A percentile compares a stretch with the other conserved stretches of the same genome.
Evolutionary conservation across 2,797 vertebrate genomes (phyloP).

Genomic region (Holocentrus rufus): DNA sequence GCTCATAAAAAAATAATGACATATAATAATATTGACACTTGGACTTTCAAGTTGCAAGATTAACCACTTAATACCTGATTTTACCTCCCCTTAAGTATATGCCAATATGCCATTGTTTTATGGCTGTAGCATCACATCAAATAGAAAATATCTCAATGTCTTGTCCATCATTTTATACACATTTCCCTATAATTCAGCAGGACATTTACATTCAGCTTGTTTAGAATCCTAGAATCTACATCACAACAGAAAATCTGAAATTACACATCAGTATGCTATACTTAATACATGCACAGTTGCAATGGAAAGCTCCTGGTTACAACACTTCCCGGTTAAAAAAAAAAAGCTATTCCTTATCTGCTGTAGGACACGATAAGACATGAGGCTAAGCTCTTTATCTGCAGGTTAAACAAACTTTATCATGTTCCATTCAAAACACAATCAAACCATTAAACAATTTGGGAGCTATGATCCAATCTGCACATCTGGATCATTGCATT

Average conservation of each 20-base stretch:
- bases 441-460: background rate
- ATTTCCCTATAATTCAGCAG: too few relatives aligned
- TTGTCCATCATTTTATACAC: too few relatives aligned
- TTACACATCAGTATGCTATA: background rate
- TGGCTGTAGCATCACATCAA: too few relatives aligned
- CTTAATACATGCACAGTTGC: too few relatives aligned
- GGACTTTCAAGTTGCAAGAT: too few relatives aligned
- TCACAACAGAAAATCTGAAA: background rate
- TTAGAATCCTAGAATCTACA: background rate
- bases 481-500: background rate
- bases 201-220: background rate
- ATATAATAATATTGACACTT: background rate
- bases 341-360: background rate
- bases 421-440: background rate
- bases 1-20: slow-evolving; percentile 28
- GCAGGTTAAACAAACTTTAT: background rate
- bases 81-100: too few relatives aligned
- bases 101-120: too few relatives aligned
- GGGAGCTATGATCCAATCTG: background rate
- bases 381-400: background rate
- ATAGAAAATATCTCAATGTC: too few relatives aligned
- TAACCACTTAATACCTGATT: too few relatives aligned
- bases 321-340: slow-evolving; percentile 1
- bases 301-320: slow-evolving; percentile 1
- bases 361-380: background rate